These are phyloP conservation scores for Anarhynchus alexandrinus DNA, from an alignment of 2,113 vertebrate genomes.

Conservation along the genomic window DNA sequence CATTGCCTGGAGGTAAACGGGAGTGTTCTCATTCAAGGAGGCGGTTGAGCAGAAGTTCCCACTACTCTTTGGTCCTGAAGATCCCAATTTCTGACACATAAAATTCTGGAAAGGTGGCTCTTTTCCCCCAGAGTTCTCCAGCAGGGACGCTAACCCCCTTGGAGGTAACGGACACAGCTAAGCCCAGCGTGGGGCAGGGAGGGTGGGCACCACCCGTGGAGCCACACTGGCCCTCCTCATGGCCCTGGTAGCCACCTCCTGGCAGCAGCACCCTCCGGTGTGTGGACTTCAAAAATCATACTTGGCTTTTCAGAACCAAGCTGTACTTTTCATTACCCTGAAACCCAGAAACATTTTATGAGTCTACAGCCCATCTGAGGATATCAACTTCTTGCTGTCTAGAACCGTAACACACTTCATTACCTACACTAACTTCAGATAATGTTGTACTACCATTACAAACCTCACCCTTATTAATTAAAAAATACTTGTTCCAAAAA, in stretches of 20 bases:
- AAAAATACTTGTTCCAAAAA: slow-evolving; percentile 53
- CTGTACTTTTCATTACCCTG: not conserved
- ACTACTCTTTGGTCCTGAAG: not conserved
- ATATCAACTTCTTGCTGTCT: not conserved
- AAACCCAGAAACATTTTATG: not conserved
- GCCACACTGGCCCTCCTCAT: not conserved
- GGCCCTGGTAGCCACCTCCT: not conserved
- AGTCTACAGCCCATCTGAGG: not conserved
- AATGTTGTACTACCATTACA: not conserved
- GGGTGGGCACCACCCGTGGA: rapidly evolving
- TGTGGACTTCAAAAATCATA: not conserved
- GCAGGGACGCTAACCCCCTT: not conserved
- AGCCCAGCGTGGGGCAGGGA: rapidly evolving
- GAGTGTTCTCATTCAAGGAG: not conserved
- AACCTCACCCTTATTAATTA: not conserved
- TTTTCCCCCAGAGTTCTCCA: rapidly evolving
- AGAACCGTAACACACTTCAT: not conserved
- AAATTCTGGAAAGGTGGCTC: not conserved
- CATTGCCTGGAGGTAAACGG: not conserved
- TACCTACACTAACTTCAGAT: not conserved
- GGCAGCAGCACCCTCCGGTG: not conserved
- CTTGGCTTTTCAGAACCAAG: not conserved
- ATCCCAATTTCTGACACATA: not conserved
- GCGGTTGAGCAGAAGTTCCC: not conserved
- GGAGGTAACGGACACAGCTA: not conserved